A percentile compares a stretch with the other conserved stretches of the same genome.
These are phyloP conservation scores for Loripinus fragilis DNA, from an alignment of 2,888 invertebrate species.

Conservation along the genomic window DNA sequence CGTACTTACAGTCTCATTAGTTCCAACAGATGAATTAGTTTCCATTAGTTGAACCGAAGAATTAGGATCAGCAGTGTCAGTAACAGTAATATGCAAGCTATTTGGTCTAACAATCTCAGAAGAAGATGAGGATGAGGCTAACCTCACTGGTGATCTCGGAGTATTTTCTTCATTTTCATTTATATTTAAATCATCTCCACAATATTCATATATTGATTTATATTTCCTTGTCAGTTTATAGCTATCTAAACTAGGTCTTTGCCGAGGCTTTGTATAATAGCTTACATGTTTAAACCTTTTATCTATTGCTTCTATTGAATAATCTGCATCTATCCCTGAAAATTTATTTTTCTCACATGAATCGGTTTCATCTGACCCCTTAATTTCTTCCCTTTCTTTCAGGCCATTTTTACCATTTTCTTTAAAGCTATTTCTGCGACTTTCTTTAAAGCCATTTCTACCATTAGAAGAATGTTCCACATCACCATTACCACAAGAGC, in stretches of 20 bases:
- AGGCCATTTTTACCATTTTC: conserved; percentile 5
- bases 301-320: conserved; percentile 32
- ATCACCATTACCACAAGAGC: conserved; percentile 32
- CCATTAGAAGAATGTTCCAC: conserved; percentile 1
- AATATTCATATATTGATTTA: conserved; percentile 43
- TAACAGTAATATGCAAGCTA: background rate
- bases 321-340: background rate
- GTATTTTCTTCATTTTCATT: background rate
- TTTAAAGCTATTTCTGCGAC: too few relatives aligned
- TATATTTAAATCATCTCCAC: background rate
- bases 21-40: background rate
- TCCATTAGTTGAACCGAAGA: background rate
- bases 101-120: background rate
- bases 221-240: conserved; percentile 28
- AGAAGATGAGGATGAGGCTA: background rate
- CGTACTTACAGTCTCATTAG: background rate
- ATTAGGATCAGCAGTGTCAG: background rate
- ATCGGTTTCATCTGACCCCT: conserved; percentile 4
- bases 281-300: conserved; percentile 39
- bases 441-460: conserved; percentile 9
- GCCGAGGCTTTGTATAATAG: conserved; percentile 50
- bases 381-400: too few relatives aligned
- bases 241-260: conserved; percentile 45
- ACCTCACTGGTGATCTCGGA: background rate
- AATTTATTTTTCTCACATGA: background rate